Conservation (phyloP, 2,113 vertebrate genomes). For the Castor canadensis region DNA sequence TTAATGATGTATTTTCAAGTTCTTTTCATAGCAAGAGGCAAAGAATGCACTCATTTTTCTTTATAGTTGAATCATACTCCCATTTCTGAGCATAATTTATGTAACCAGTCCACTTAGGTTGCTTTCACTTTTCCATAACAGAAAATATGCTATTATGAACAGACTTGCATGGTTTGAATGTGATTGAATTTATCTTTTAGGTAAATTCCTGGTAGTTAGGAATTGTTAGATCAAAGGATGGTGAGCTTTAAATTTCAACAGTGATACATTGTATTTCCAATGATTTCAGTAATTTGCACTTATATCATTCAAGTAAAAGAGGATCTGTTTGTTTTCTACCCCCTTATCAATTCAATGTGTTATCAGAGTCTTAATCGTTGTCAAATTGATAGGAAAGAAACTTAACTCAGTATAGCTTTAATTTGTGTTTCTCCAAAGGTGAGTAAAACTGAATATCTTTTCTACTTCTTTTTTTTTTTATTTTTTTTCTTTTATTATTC, state of each 20-base stretch:
- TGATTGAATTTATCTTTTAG: background rate
- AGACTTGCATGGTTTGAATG: background rate
- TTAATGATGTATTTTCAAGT: background rate
- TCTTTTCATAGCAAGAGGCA: background rate
- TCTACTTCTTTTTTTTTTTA: too few species aligned
- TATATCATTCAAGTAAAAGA: background rate
- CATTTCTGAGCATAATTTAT: background rate
- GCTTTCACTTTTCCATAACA: background rate
- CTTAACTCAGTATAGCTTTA: background rate
- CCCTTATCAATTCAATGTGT: background rate
- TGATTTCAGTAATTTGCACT: background rate
- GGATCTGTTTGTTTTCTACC: background rate
- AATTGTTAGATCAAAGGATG: background rate
- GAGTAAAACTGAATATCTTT: background rate
- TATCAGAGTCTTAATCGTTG: background rate
- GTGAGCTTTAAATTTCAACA: conserved; percentile 15
- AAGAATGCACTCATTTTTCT: background rate
- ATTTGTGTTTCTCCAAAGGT: background rate
- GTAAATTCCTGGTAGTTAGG: background rate
- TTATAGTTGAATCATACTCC: background rate
- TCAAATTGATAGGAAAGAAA: background rate
- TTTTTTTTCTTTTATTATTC: too few species aligned
- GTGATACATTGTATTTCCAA: background rate
- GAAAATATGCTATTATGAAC: background rate
- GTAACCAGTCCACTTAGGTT: background rate